These are phyloP conservation scores for Rhamphomyia laevipes DNA, from an alignment of 2,888 invertebrate genomes.

Conservation along the genomic window DNA sequence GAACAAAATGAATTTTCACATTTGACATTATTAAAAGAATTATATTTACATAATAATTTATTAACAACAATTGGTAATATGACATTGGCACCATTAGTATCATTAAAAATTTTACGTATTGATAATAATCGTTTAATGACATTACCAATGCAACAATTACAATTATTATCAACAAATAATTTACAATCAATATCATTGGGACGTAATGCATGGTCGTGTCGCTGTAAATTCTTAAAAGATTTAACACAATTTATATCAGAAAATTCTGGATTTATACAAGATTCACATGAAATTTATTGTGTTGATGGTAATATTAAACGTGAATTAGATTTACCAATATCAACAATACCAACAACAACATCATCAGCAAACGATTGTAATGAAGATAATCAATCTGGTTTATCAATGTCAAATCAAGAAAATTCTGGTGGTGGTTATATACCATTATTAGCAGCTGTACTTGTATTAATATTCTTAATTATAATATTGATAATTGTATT, in stretches of 20 bases:
- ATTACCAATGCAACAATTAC: slow-evolving; percentile 68
- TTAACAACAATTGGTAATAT: slow-evolving; percentile 67
- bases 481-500: slow-evolving; percentile 67
- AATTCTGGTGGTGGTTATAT: slow-evolving; percentile 61
- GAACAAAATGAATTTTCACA: slow-evolving; percentile 79
- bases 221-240: slow-evolving; percentile 78
- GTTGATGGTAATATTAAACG: slow-evolving; percentile 65
- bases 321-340: slow-evolving; percentile 65
- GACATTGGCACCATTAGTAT: slow-evolving; percentile 64
- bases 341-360: slow-evolving; percentile 33
- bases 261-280: slow-evolving; percentile 67
- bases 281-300: slow-evolving; percentile 69
- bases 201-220: slow-evolving; percentile 81
- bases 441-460: slow-evolving; percentile 69
- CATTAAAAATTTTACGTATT: slow-evolving; percentile 65
- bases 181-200: slow-evolving; percentile 66
- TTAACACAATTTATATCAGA: slow-evolving; percentile 72
- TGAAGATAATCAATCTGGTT: slow-evolving; percentile 54
- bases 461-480: slow-evolving; percentile 65
- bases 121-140: slow-evolving; percentile 74
- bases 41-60: slow-evolving; percentile 76
- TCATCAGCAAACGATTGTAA: slow-evolving; percentile 66
- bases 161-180: slow-evolving; percentile 40
- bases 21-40: slow-evolving; percentile 62
- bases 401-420: slow-evolving; percentile 52